A percentile compares a stretch with the other conserved stretches of the same genome.
phyloP scores from a whole-genome alignment of 64 coral and sea anemone genomes.

The Pocillopora damicornis region DNA sequence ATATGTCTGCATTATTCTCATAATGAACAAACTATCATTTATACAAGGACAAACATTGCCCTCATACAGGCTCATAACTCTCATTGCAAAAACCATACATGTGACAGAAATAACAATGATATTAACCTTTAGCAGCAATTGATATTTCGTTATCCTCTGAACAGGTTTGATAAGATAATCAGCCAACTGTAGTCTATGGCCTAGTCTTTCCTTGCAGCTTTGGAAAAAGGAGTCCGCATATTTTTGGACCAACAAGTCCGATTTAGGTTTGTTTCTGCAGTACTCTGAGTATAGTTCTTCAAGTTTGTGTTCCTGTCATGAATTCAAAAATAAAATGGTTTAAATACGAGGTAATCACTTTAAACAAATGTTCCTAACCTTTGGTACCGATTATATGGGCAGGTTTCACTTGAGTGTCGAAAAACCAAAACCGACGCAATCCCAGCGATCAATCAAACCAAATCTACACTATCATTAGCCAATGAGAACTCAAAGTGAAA shows the following conservation, averaged over 20 bases:
- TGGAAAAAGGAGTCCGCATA: slow-evolving; percentile 72
- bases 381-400: too few relatives aligned
- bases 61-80: too few relatives aligned
- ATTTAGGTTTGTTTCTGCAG: slow-evolving; percentile 84
- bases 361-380: background rate
- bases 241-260: slow-evolving; percentile 71
- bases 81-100: too few relatives aligned
- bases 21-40: too few relatives aligned
- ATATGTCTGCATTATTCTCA: too few relatives aligned
- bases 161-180: slow-evolving; percentile 95
- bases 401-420: too few relatives aligned
- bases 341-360: background rate
- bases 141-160: slow-evolving; percentile 91
- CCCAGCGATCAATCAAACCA: too few relatives aligned
- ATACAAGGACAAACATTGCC: too few relatives aligned
- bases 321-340: background rate
- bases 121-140: slow-evolving; percentile 74
- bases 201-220: slow-evolving; percentile 67
- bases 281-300: slow-evolving; percentile 85
- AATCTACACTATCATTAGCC: too few relatives aligned
- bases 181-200: slow-evolving; percentile 75
- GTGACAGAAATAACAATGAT: too few relatives aligned
- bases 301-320: slow-evolving; percentile 63
- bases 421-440: too few relatives aligned
- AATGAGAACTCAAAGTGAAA: too few relatives aligned